phyloP scores from a whole-genome alignment of 1,140 invertebrate species.

The Euborellia annulipes region DNA sequence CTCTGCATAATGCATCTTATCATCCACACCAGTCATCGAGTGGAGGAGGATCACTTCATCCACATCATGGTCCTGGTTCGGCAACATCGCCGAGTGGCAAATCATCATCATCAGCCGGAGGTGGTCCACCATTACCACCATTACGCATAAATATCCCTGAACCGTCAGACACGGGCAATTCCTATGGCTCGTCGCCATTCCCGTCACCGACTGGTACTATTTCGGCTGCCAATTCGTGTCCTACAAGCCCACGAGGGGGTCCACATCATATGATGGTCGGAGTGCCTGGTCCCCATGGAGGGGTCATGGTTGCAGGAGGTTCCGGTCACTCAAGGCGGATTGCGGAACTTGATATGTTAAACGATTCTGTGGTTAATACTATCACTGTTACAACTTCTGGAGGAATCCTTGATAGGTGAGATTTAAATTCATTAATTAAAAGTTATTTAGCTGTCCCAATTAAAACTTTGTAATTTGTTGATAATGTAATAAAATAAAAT shows the following conservation, averaged over 20 bases:
- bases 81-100: constrained; percentile 9
- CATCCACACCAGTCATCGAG: too few species aligned
- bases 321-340: constrained; percentile 1
- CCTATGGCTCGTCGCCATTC: constrained; percentile 59
- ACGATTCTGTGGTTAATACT: constrained; percentile 16
- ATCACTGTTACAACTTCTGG: constrained; percentile 19
- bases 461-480: too few species aligned
- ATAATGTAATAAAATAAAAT: too few species aligned
- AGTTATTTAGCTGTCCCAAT: too few species aligned
- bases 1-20: constrained; percentile 17
- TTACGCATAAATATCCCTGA: constrained; percentile 86
- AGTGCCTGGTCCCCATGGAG: constrained; percentile 22
- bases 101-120: constrained; percentile 16
- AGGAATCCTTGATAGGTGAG: too few species aligned
- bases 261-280: constrained; percentile 9
- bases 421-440: too few species aligned
- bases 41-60: too few species aligned
- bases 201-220: constrained; percentile 77
- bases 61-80: too few species aligned
- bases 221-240: constrained; percentile 87
- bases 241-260: constrained; percentile 73
- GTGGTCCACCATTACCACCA: constrained; percentile 40
- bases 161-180: constrained; percentile 34
- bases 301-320: constrained; percentile 33
- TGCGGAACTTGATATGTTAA: too few species aligned